Evolutionary conservation across 2,888 invertebrate species (phyloP), one percentile per base, ranked within the genome.

Genomic region (Acleris emargana): DNA sequence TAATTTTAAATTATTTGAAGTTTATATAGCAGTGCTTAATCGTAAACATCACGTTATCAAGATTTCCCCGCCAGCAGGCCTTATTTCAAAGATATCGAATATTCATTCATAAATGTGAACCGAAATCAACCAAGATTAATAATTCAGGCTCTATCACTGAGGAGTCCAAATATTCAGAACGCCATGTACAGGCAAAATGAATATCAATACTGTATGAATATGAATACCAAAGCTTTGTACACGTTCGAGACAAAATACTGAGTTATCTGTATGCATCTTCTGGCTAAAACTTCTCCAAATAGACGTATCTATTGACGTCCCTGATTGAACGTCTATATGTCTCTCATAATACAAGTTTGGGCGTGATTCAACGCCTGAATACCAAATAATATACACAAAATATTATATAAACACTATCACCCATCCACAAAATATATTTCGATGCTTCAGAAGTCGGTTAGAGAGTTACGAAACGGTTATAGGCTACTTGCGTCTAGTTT

Each of bases 261-360:
- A 63, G 54, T 62, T 67, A 75, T 80, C 78, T 69, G 72, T 81
- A 79, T 81, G 80, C 78, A 79, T 77, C 72, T 75, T 63, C 54
- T 59, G 61, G 71, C 67, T 73, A 73, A 69, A 71, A 70, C 71
- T 72, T 73, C 72, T 72, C 72, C 68, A 62, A 74, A 73, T 61
- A 58, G 38, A 66, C 17, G 18, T n/a, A n/a, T 53, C n/a, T 16
- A 38, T 52, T 54, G n/a, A 49, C 16, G 49, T 42, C 53, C 25
- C 20, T 55, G 64, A 59, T 64, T 64, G 64, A 60, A 42, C 42
- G 43, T 51, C 43, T 25, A n/a, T 53, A 59, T 50, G 42, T 49
- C 32, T 42, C 25, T 45, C 43, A 59, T 59, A 53, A 42, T 42
- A 64, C 54, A 20, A 59, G 42, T 50, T 50, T 50, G 18, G 17